Percentiles rank a stretch among this genome's conserved stretches.
These are phyloP conservation scores for Drosophila gaucha DNA, from an alignment of 2,888 invertebrate genomes.

Conservation along the genomic window DNA sequence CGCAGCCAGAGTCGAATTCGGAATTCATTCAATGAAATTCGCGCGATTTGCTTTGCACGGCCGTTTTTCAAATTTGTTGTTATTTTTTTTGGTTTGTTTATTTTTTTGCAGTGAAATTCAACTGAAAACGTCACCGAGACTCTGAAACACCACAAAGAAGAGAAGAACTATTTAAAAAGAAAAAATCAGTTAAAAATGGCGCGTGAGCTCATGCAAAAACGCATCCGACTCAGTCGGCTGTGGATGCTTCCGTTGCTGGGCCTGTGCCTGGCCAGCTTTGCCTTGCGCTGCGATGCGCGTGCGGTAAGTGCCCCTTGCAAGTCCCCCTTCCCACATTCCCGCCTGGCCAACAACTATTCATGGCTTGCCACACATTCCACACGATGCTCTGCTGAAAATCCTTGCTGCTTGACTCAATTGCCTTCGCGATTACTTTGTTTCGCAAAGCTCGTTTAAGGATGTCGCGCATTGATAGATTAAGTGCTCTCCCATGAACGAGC, in stretches of 20 bases:
- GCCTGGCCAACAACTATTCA: constrained; percentile 3
- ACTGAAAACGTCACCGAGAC: constrained; percentile 19
- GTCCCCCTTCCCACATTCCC: too few relatives aligned
- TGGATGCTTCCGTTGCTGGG: constrained; percentile 70
- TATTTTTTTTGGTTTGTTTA: constrained; percentile 11
- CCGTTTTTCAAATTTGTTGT: constrained; percentile 25
- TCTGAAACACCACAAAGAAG: constrained; percentile 6
- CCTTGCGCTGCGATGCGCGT: constrained; percentile 78
- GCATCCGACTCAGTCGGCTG: constrained; percentile 34
- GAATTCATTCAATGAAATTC: constrained; percentile 37
- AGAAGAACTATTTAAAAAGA: constrained; percentile 15
- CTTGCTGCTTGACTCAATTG: constrained; percentile 15
- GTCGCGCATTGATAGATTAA: constrained; percentile 40
- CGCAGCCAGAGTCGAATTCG: constrained; percentile 20
- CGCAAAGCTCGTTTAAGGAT: constrained; percentile 24
- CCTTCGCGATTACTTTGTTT: constrained; percentile 37
- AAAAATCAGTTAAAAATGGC: constrained; percentile 35
- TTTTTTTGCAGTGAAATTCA: constrained; percentile 47
- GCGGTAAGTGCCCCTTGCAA: constrained; percentile 74
- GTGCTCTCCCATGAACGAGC: constrained; percentile 39
- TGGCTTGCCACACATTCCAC: constrained; percentile 12
- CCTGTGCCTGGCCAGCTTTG: constrained; percentile 68
- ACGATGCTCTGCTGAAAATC: constrained; percentile 18
- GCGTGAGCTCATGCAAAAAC: constrained; percentile 47
- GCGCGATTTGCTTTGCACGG: constrained; percentile 15